phyloP scores from a whole-genome alignment of 2,888 invertebrate species.

The Prostheceraeus crozeri region DNA sequence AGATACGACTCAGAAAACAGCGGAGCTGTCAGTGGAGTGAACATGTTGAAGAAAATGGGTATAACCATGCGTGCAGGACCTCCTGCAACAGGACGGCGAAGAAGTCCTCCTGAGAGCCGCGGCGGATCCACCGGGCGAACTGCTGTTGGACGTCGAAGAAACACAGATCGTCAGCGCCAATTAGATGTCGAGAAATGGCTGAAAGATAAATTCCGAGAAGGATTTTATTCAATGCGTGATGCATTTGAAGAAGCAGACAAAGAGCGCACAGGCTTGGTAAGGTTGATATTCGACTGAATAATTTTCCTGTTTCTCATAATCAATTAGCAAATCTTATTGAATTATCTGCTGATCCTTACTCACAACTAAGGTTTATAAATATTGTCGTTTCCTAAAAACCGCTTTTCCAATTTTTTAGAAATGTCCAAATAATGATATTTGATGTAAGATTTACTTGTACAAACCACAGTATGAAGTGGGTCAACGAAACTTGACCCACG shows the following conservation, averaged over 20 bases:
- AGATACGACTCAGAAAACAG: constrained; percentile 49
- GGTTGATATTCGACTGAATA: too few species aligned
- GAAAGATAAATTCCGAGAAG: constrained; percentile 55
- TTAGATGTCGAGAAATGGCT: constrained; percentile 54
- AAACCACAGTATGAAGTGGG: too few species aligned
- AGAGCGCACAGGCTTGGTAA: constrained; percentile 46
- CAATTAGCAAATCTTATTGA: too few species aligned
- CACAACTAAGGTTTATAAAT: too few species aligned
- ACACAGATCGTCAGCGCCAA: constrained; percentile 49
- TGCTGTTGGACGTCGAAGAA: neutral
- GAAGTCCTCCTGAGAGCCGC: neutral
- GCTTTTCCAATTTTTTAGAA: too few species aligned
- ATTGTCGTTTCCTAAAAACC: too few species aligned
- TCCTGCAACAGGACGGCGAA: too few species aligned
- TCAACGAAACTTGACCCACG: too few species aligned
- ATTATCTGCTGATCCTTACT: too few species aligned
- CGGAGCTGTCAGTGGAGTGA: constrained; percentile 47
- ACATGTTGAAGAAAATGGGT: constrained; percentile 47
- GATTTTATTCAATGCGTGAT: constrained; percentile 50
- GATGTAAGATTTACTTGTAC: too few species aligned
- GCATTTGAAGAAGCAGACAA: constrained; percentile 50
- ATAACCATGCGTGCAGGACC: constrained; percentile 43
- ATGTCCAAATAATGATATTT: too few species aligned
- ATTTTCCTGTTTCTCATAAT: too few species aligned
- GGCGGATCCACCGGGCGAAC: neutral